Evolutionary conservation across 2,888 invertebrate genomes (phyloP).

Genomic region (Arge pagana): DNA sequence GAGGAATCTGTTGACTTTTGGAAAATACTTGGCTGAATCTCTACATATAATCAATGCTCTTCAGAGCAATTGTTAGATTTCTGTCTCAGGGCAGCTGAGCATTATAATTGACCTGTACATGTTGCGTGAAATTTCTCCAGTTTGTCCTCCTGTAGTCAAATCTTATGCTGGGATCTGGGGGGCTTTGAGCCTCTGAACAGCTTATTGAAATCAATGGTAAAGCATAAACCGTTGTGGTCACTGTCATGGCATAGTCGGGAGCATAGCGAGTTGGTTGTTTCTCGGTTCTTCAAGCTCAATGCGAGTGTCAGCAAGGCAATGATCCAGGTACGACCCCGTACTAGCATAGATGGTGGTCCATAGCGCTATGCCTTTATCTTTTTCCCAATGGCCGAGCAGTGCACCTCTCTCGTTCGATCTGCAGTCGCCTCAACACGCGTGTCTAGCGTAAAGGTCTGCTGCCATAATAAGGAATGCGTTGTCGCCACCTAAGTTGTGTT

Average conservation of each 20-base stretch:
- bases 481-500: background rate
- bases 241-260: slow-evolving; percentile 23
- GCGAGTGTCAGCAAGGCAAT: slow-evolving; percentile 16
- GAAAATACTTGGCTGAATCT: slow-evolving; percentile 19
- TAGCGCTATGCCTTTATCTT: background rate
- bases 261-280: slow-evolving; percentile 3
- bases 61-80: slow-evolving; percentile 7
- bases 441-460: slow-evolving; percentile 23
- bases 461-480: slow-evolving; percentile 20
- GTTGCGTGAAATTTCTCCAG: slow-evolving; percentile 19
- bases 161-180: background rate
- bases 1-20: slow-evolving; percentile 14
- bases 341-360: slow-evolving; percentile 12
- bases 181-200: slow-evolving; percentile 1
- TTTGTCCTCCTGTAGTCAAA: slow-evolving; percentile 21
- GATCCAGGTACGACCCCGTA: slow-evolving; percentile 16
- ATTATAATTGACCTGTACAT: background rate
- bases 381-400: slow-evolving; percentile 9
- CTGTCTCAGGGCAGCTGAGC: background rate
- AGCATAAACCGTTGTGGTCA: slow-evolving; percentile 17
- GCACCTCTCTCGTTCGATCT: slow-evolving; percentile 16
- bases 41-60: slow-evolving; percentile 13
- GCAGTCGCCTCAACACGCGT: slow-evolving; percentile 16
- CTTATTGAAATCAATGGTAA: background rate
- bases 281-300: background rate